Evolutionary conservation across 2,797 vertebrate species (phyloP), one percentile per base, ranked within the genome.

Genomic region (Sciaenops ocellatus): DNA sequence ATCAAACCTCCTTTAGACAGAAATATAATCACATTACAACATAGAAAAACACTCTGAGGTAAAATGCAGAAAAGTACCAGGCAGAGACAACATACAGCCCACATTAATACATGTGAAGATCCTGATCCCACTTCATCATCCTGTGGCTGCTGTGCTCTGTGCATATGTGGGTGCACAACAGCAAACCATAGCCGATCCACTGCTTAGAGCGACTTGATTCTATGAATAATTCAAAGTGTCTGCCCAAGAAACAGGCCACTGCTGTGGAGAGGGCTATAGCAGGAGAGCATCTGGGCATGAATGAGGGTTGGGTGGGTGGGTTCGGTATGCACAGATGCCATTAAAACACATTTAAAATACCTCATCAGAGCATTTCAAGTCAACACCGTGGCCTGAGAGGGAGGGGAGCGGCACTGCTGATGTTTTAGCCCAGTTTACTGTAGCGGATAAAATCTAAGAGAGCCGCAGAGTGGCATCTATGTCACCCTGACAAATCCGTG

Each of bases 181-280:
- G 82, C 56, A 85, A 82, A 86, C 50, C 47, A 20, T 64, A 64
- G 78, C 81, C 60, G 68, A 89, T 86, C 83, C 70, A 64, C 69
- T 60, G 89, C 86, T 90, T 55, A 82, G 52, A 87, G 78, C 60
- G 69, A 87, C 69, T 79, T 63, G 51, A 87, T 69, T 80, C 85
- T 79, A 91, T 94, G 85, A 92, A 94, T 94, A 84, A 94, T 93
- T 92, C 80, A 94, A 84, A 84, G 78, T 65, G 71, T 80, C 80
- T 82, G 80, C 81, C 74, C 54, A 84, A 85, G 81, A 91, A 83
- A 73, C 83, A 87, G 79, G 82, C 75, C 87, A 85, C 59, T 76
- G 84, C 90, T 86, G 77, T 54, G 82, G 76, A 80, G 68, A 78
- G 79, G 50, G 73, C 69, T 52, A 69, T n/a, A 66, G 83, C 69